Percentiles rank a stretch among this genome's conserved stretches.
Conservation (phyloP, 2,113 vertebrate genomes). For the Bufo bufo region DNA sequence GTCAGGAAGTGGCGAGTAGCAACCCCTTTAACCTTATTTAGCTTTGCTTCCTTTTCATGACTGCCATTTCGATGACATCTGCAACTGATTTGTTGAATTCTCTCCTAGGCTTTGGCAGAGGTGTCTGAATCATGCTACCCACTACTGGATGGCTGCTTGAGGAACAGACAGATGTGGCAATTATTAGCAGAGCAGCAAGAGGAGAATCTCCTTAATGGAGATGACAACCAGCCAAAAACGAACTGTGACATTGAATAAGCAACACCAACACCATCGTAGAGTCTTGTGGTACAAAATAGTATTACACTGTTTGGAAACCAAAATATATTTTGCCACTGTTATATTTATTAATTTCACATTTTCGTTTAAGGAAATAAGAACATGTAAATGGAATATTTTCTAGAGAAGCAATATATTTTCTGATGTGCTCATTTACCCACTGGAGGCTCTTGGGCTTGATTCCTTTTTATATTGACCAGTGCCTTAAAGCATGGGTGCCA, state of each 20-base stretch:
- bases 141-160: slow-evolving; percentile 90
- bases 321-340: slow-evolving; percentile 75
- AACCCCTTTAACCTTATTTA: not conserved
- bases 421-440: slow-evolving; percentile 23
- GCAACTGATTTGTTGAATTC: not conserved
- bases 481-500: slow-evolving; percentile 44
- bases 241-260: slow-evolving; percentile 64
- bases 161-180: slow-evolving; percentile 92
- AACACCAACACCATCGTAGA: slow-evolving; percentile 29
- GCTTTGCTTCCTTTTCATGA: not conserved
- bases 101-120: slow-evolving; percentile 80
- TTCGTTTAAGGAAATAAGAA: slow-evolving; percentile 62
- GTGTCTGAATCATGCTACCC: slow-evolving; percentile 89
- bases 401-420: slow-evolving; percentile 44
- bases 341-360: slow-evolving; percentile 68
- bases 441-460: not conserved
- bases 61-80: not conserved
- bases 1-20: no score
- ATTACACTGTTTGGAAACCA: slow-evolving; percentile 68
- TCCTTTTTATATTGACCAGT: slow-evolving; percentile 51
- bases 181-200: slow-evolving; percentile 87
- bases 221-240: slow-evolving; percentile 70
- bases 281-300: slow-evolving; percentile 62
- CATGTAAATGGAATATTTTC: slow-evolving; percentile 50
- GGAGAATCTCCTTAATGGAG: slow-evolving; percentile 78